A percentile compares a stretch with the other conserved stretches of the same genome.
These are phyloP conservation scores for Venustoraphidia nigricollis DNA, from an alignment of 2,888 invertebrate species.

Conservation along the genomic window DNA sequence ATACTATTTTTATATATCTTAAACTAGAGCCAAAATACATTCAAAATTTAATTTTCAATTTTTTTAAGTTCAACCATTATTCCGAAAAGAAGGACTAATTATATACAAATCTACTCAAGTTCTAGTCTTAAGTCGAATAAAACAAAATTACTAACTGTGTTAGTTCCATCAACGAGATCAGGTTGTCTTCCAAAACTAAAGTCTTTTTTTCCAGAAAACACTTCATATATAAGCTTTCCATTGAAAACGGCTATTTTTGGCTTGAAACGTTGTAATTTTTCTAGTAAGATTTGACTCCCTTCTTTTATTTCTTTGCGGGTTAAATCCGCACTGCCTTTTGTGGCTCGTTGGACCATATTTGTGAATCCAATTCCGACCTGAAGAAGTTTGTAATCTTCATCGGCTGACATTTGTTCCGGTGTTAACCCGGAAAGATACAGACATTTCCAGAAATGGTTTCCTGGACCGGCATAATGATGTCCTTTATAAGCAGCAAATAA, in stretches of 20 bases:
- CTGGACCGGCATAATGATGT: slow-evolving; percentile 96
- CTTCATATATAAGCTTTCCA: slow-evolving; percentile 97
- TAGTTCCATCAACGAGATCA: slow-evolving; percentile 82
- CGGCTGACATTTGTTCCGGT: slow-evolving; percentile 88
- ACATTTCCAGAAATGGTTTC: slow-evolving; percentile 99
- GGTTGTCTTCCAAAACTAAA: slow-evolving; percentile 94
- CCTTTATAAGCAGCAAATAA: slow-evolving; percentile 95
- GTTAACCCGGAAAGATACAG: slow-evolving; percentile 87
- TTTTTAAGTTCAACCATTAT: too few relatives aligned
- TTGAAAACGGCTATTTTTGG: slow-evolving; percentile 97
- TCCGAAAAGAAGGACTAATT: too few relatives aligned
- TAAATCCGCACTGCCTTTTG: slow-evolving; percentile 90
- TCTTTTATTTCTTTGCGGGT: slow-evolving; percentile 88
- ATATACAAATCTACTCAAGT: too few relatives aligned
- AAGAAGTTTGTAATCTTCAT: slow-evolving; percentile 85
- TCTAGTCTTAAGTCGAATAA: neutral
- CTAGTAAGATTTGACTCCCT: slow-evolving; percentile 74
- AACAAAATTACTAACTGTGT: slow-evolving; percentile 56
- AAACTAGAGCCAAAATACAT: too few relatives aligned
- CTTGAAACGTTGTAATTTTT: slow-evolving; percentile 80
- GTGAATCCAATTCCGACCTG: slow-evolving; percentile 96
- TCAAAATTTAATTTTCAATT: too few relatives aligned
- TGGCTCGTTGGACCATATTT: slow-evolving; percentile 91
- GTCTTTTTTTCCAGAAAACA: slow-evolving; percentile 93
- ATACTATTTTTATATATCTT: too few relatives aligned